Conservation (phyloP, 2,888 invertebrate genomes). For the Anoncus sp. region DNA sequence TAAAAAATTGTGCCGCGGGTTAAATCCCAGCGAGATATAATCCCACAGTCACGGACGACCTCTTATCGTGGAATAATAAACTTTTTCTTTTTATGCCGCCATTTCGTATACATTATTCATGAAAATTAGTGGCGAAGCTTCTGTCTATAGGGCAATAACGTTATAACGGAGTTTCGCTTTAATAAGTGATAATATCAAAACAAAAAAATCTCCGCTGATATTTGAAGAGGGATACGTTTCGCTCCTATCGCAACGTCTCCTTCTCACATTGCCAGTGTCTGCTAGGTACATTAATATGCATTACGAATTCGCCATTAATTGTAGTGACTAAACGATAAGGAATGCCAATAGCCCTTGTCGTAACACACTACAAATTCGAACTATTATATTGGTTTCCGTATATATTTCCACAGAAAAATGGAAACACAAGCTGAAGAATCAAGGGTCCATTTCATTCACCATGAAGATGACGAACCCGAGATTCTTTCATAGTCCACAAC, state of each 20-base stretch:
- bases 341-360: neutral
- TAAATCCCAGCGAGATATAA: conserved; percentile 53
- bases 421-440: no score
- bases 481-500: no score
- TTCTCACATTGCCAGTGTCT: neutral
- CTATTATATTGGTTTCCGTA: no score
- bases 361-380: neutral
- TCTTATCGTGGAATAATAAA: conserved; percentile 55
- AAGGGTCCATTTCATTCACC: no score
- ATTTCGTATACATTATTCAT: conserved; percentile 57
- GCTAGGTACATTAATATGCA: conserved; percentile 13
- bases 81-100: conserved; percentile 26
- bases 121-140: conserved; percentile 52
- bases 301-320: neutral
- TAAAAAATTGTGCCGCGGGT: conserved; percentile 52
- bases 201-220: neutral
- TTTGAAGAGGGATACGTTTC: conserved; percentile 1
- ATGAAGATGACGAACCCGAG: no score
- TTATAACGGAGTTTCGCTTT: conserved; percentile 20
- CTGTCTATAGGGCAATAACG: conserved; percentile 27
- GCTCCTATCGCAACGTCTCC: neutral
- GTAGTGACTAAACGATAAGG: neutral
- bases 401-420: no score
- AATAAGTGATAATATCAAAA: conserved; percentile 38
- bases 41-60: conserved; percentile 32